These are phyloP conservation scores for Rhyacophila evoluta DNA, from an alignment of 2,888 invertebrate genomes.

Conservation along the genomic window DNA sequence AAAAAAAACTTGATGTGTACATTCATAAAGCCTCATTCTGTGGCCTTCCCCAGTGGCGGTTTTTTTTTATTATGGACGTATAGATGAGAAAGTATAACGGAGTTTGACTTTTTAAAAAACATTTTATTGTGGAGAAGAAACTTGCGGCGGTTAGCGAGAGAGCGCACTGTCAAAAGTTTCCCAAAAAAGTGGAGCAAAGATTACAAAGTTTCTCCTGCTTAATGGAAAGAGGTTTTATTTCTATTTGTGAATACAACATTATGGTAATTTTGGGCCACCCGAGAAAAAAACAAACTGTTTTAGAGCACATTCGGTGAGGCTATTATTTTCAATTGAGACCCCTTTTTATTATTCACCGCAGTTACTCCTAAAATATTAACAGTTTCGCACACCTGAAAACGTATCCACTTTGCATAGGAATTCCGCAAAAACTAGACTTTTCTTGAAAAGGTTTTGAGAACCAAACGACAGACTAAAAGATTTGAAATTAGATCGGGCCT, in stretches of 20 bases:
- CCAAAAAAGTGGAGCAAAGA: conserved; percentile 52
- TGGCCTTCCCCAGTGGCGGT: conserved; percentile 34
- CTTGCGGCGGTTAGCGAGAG: conserved; percentile 27
- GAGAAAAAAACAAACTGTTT: conserved; percentile 20
- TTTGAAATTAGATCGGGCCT: not conserved
- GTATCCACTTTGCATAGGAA: not conserved
- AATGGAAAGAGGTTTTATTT: conserved; percentile 50
- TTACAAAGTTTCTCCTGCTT: conserved; percentile 47
- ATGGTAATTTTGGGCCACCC: conserved; percentile 1
- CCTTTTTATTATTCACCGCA: conserved; percentile 18
- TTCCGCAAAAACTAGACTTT: not conserved
- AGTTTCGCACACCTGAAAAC: conserved; percentile 22
- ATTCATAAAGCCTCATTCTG: conserved; percentile 43
- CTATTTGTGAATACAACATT: conserved; percentile 36
- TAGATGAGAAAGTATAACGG: conserved; percentile 35
- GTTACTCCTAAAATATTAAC: not conserved
- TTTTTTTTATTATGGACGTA: conserved; percentile 38
- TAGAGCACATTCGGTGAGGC: not conserved
- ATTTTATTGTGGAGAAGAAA: conserved; percentile 48
- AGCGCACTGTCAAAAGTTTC: conserved; percentile 45
- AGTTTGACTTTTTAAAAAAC: conserved; percentile 42
- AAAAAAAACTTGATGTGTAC: conserved; percentile 38
- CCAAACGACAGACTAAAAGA: not conserved
- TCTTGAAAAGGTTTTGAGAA: not conserved
- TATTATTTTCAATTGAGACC: conserved; percentile 24